phyloP scores from a whole-genome alignment of 2,113 vertebrate genomes.

The Axis porcinus region DNA sequence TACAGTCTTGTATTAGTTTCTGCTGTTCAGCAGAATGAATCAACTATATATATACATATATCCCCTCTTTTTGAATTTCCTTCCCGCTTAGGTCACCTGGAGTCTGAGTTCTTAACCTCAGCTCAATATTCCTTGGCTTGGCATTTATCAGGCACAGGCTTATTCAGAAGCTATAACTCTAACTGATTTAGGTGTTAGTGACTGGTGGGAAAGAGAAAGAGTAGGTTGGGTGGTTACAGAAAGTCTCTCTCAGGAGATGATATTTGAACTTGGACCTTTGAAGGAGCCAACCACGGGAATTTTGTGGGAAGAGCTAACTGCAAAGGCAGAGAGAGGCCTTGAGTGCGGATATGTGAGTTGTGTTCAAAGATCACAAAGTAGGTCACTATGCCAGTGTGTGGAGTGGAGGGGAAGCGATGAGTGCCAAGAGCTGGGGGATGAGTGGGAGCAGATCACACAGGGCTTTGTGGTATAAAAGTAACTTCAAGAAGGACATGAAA shows the following conservation, averaged over 20 bases:
- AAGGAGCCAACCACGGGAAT: background rate
- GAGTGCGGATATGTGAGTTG: background rate
- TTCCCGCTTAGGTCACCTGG: background rate
- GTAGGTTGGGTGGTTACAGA: background rate
- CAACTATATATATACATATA: background rate
- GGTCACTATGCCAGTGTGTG: background rate
- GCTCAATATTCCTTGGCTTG: background rate
- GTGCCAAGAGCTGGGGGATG: background rate
- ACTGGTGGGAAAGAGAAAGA: background rate
- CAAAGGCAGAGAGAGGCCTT: background rate
- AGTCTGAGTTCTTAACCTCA: background rate
- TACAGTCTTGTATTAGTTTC: background rate
- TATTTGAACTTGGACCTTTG: background rate
- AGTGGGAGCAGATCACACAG: background rate
- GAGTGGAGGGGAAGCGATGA: background rate
- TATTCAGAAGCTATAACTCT: background rate
- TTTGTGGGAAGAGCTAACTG: background rate
- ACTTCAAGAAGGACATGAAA: background rate
- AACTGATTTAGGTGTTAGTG: background rate
- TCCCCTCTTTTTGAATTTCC: background rate
- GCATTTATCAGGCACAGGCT: background rate
- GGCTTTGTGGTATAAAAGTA: background rate
- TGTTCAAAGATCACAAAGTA: background rate
- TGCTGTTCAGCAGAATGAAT: background rate
- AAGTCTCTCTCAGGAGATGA: background rate